Evolutionary conservation across 2,888 invertebrate species (phyloP).

Genomic region (Agrotis clavis): DNA sequence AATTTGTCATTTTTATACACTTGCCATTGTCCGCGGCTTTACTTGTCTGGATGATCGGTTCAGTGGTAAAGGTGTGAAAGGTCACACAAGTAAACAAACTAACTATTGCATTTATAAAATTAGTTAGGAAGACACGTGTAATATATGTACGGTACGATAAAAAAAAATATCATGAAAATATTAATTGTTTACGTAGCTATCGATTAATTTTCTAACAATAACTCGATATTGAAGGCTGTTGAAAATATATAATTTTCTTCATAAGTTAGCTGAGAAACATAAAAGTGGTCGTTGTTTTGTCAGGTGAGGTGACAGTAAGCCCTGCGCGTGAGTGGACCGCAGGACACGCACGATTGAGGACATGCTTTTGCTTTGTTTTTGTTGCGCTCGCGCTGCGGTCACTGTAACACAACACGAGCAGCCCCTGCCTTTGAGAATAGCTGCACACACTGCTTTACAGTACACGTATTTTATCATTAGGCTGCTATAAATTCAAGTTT

Average conservation of each 20-base stretch:
- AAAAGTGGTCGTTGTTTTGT: constrained; percentile 27
- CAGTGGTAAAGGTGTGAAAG: too few relatives aligned
- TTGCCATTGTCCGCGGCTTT: neutral
- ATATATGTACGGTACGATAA: constrained; percentile 3
- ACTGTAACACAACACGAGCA: constrained; percentile 85
- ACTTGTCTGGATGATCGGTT: too few relatives aligned
- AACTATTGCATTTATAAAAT: too few relatives aligned
- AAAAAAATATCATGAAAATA: neutral
- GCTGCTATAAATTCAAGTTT: constrained; percentile 20
- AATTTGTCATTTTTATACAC: neutral
- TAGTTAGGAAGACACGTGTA: neutral
- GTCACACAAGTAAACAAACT: too few relatives aligned
- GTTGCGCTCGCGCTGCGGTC: constrained; percentile 85
- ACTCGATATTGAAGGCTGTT: too few relatives aligned
- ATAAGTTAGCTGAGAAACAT: neutral
- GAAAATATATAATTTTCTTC: constrained; percentile 2
- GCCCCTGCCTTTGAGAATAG: constrained; percentile 68
- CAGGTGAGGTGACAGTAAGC: constrained; percentile 72
- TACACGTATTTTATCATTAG: constrained; percentile 38
- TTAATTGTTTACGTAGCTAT: neutral
- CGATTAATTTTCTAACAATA: neutral
- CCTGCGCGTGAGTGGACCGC: constrained; percentile 69
- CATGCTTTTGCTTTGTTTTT: constrained; percentile 88
- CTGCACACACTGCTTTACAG: constrained; percentile 51
- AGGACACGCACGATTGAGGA: constrained; percentile 90